These are phyloP conservation scores for Xiphias gladius DNA, from an alignment of 2,113 vertebrate species.

Conservation along the genomic window DNA sequence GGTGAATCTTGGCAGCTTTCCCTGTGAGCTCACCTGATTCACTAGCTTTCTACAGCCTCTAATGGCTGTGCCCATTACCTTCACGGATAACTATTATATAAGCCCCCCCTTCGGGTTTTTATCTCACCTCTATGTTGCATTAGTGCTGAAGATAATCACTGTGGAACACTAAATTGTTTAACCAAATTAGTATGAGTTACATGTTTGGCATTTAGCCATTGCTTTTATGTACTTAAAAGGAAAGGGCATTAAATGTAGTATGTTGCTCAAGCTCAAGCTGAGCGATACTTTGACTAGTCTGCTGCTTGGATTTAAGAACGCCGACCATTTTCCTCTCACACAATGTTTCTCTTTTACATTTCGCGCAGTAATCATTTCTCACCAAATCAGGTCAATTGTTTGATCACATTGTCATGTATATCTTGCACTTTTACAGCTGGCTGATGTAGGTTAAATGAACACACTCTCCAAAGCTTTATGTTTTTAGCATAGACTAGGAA, in stretches of 20 bases:
- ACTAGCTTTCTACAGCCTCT: slow-evolving; percentile 45
- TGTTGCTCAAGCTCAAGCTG: neutral
- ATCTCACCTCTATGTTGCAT: slow-evolving; percentile 17
- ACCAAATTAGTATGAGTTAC: slow-evolving; percentile 22
- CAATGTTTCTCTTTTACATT: neutral
- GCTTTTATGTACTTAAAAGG: slow-evolving; percentile 23
- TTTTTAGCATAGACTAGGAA: neutral
- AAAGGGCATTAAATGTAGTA: neutral
- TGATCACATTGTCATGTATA: neutral
- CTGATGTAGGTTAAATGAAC: neutral
- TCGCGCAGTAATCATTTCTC: neutral
- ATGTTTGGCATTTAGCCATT: slow-evolving; percentile 3
- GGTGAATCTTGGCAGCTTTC: slow-evolving; percentile 61
- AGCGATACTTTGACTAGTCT: neutral
- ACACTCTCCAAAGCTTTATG: neutral
- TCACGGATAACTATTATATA: slow-evolving; percentile 47
- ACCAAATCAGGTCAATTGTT: neutral
- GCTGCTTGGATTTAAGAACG: neutral
- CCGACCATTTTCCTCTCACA: neutral
- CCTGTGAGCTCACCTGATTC: slow-evolving; percentile 68
- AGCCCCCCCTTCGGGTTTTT: slow-evolving; percentile 28
- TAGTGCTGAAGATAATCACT: slow-evolving; percentile 25
- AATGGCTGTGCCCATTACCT: slow-evolving; percentile 40
- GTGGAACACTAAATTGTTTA: slow-evolving; percentile 23
- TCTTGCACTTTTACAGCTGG: neutral